phyloP scores from a whole-genome alignment of 2,113 vertebrate species.

The Stomatorhinus ivindoensis region DNA sequence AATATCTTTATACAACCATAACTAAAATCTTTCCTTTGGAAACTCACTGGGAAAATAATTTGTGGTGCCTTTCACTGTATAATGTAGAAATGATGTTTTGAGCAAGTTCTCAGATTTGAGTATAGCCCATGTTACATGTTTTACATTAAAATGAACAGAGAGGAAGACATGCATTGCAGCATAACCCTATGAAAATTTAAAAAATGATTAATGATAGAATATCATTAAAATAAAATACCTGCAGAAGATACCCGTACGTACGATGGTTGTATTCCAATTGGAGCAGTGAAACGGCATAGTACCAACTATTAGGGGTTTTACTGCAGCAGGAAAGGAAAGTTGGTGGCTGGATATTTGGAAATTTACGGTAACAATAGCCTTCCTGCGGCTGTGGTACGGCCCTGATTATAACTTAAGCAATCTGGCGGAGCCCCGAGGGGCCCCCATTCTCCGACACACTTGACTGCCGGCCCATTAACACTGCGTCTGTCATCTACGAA shows the following conservation, averaged over 20 bases:
- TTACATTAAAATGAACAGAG: not conserved
- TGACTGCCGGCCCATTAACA: constrained; percentile 60
- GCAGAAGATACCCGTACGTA: not conserved
- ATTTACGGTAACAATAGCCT: constrained; percentile 46
- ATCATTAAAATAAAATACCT: not conserved
- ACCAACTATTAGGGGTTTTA: not conserved
- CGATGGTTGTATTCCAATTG: not conserved
- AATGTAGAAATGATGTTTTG: not conserved
- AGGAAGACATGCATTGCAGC: not conserved
- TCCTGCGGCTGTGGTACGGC: constrained; percentile 36
- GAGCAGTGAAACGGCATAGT: not conserved
- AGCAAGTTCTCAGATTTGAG: not conserved
- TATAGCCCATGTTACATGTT: not conserved
- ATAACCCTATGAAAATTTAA: not conserved
- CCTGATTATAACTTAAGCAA: constrained; percentile 46
- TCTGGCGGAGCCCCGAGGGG: constrained; percentile 51
- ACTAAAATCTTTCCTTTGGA: not conserved
- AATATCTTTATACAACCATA: not conserved
- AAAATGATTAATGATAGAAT: not conserved
- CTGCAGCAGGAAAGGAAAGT: not conserved
- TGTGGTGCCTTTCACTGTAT: not conserved
- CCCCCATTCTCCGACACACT: constrained; percentile 59
- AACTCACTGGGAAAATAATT: not conserved
- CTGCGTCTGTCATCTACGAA: constrained; percentile 51
- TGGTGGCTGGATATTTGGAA: constrained; percentile 33